These are phyloP conservation scores for Drosophila littoralis DNA, from an alignment of 1,140 invertebrate species.

Conservation along the genomic window DNA sequence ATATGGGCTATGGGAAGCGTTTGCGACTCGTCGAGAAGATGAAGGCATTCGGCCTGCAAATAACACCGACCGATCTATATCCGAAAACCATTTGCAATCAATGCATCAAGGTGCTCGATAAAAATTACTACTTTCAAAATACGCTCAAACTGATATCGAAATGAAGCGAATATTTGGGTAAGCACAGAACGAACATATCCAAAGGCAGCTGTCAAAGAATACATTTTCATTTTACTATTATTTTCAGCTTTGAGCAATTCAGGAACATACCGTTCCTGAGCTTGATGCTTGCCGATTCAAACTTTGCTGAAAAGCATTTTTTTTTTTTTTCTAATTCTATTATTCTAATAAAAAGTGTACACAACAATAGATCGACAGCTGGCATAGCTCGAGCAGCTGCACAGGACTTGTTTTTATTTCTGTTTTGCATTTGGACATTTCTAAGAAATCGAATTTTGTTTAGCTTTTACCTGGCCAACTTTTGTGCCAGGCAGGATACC, in stretches of 20 bases:
- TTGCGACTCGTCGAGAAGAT: not conserved
- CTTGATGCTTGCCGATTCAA: no score
- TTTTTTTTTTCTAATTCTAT: not conserved
- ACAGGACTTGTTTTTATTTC: slow-evolving; percentile 3
- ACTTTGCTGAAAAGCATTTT: no score
- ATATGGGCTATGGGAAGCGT: not conserved
- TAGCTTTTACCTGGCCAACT: slow-evolving; percentile 47
- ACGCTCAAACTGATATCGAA: not conserved
- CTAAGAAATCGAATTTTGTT: slow-evolving; percentile 1
- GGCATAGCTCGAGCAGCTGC: not conserved
- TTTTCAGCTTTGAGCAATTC: no score
- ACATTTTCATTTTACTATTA: no score
- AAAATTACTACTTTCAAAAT: slow-evolving; percentile 1
- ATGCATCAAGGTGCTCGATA: not conserved
- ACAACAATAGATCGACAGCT: not conserved
- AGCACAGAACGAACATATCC: not conserved
- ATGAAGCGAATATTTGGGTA: not conserved
- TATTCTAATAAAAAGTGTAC: not conserved
- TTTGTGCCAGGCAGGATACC: slow-evolving; percentile 6
- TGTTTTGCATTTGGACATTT: slow-evolving; percentile 23
- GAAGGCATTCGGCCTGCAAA: not conserved
- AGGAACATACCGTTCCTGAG: no score
- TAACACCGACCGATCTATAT: slow-evolving; percentile 10
- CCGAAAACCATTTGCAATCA: not conserved
- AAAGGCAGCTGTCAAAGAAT: no score